A percentile compares a stretch with the other conserved stretches of the same genome.
These are phyloP conservation scores for Pristionchus mayeri DNA, from an alignment of 2,888 invertebrate species.

Conservation along the genomic window DNA sequence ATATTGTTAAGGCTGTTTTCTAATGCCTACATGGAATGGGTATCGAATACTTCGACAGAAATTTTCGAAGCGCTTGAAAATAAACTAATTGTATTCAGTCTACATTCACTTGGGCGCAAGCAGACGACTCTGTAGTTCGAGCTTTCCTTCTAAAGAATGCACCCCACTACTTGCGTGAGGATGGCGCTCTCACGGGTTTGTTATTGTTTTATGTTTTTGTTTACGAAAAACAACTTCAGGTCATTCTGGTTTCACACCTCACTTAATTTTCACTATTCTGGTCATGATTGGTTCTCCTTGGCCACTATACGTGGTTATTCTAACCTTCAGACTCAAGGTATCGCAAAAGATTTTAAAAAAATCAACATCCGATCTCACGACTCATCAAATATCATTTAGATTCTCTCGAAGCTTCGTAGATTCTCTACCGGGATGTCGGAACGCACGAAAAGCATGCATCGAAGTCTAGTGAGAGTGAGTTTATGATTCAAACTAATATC, in stretches of 20 bases:
- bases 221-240: not conserved
- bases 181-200: not conserved
- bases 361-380: too few species aligned
- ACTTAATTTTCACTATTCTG: slow-evolving; percentile 5
- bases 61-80: too few species aligned
- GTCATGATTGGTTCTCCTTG: not conserved
- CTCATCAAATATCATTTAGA: not conserved
- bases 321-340: not conserved
- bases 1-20: too few species aligned
- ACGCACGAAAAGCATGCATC: not conserved
- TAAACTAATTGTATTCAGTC: too few species aligned
- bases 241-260: not conserved
- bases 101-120: not conserved
- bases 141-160: not conserved
- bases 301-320: not conserved
- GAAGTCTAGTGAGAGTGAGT: not conserved
- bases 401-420: not conserved
- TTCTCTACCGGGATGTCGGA: not conserved
- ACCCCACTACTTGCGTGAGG: not conserved
- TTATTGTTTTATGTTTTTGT: not conserved
- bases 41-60: too few species aligned
- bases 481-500: too few species aligned
- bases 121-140: not conserved
- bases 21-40: too few species aligned
- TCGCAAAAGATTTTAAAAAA: too few species aligned